Evolutionary conservation across 1,140 invertebrate species (phyloP).

Genomic region (Heliconius melpomene): DNA sequence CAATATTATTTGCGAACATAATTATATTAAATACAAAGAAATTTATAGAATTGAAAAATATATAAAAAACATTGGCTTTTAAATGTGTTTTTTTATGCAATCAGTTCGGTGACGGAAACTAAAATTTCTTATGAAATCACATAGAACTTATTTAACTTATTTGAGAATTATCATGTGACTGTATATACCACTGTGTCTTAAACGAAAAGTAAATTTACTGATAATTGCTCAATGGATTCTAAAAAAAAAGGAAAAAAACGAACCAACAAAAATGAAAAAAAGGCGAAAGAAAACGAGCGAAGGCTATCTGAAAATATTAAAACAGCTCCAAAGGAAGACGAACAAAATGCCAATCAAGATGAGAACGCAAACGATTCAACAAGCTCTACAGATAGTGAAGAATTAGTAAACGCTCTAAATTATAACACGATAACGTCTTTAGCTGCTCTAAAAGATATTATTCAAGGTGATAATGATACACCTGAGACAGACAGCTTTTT

Average conservation of each 20-base stretch:
- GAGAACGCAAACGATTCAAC: slow-evolving; percentile 59
- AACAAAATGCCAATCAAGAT: slow-evolving; percentile 52
- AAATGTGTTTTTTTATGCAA: slow-evolving; percentile 44
- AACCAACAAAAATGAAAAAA: slow-evolving; percentile 67
- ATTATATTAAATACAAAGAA: background rate
- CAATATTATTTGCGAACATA: slow-evolving; percentile 3
- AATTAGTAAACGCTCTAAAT: slow-evolving; percentile 84
- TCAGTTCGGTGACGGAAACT: slow-evolving; percentile 57
- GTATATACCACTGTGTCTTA: slow-evolving; percentile 41
- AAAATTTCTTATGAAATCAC: slow-evolving; percentile 62
- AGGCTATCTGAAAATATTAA: slow-evolving; percentile 43
- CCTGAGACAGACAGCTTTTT: slow-evolving; percentile 86
- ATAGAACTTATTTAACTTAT: slow-evolving; percentile 47
- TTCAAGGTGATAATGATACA: slow-evolving; percentile 83
- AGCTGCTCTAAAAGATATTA: slow-evolving; percentile 85
- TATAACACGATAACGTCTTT: slow-evolving; percentile 86
- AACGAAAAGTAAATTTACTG: background rate
- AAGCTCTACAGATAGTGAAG: slow-evolving; percentile 84
- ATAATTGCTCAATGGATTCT: slow-evolving; percentile 66
- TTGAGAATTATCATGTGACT: slow-evolving; percentile 68
- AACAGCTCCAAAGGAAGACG: slow-evolving; percentile 46
- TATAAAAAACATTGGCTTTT: slow-evolving; percentile 42
- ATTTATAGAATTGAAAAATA: slow-evolving; percentile 63
- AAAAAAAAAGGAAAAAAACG: slow-evolving; percentile 54
- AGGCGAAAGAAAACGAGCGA: slow-evolving; percentile 55